Evolutionary conservation across 2,113 vertebrate species (phyloP).

Genomic region (Tylochromis polylepis): DNA sequence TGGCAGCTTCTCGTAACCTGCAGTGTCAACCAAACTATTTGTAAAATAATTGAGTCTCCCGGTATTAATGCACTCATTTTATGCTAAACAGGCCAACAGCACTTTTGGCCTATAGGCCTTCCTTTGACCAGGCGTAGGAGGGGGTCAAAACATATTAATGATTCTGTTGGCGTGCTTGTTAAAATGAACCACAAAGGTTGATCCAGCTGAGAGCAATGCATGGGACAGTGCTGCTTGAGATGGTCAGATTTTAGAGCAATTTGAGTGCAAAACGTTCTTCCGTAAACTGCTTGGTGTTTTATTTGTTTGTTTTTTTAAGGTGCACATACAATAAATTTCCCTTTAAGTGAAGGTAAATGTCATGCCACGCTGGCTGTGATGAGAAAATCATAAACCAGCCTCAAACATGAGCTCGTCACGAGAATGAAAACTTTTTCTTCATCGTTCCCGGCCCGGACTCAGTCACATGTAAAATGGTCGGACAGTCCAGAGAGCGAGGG

Average conservation of each 20-base stretch:
- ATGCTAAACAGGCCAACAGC: slow-evolving; percentile 59
- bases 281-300: not conserved
- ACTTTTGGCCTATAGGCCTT: slow-evolving; percentile 52
- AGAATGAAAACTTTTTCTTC: slow-evolving; percentile 1
- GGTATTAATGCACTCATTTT: slow-evolving; percentile 56
- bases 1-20: slow-evolving; percentile 35
- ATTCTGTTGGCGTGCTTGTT: slow-evolving; percentile 48
- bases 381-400: slow-evolving; percentile 38
- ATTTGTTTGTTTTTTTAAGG: not conserved
- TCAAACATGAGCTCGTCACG: not conserved
- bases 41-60: slow-evolving; percentile 66
- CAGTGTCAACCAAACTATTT: slow-evolving; percentile 54
- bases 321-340: not conserved
- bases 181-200: slow-evolving; percentile 34
- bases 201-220: slow-evolving; percentile 9
- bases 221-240: slow-evolving; percentile 10
- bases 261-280: not conserved
- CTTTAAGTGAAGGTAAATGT: not conserved
- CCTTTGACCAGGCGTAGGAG: slow-evolving; percentile 54
- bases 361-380: not conserved
- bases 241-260: not conserved
- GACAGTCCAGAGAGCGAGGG: slow-evolving; percentile 39
- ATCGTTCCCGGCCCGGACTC: slow-evolving; percentile 17
- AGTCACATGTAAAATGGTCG: slow-evolving; percentile 50
- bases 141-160: slow-evolving; percentile 53